Base-by-base conservation (phyloP, 2,888 invertebrate species). In the Acrocyrtus sp. region DNA sequence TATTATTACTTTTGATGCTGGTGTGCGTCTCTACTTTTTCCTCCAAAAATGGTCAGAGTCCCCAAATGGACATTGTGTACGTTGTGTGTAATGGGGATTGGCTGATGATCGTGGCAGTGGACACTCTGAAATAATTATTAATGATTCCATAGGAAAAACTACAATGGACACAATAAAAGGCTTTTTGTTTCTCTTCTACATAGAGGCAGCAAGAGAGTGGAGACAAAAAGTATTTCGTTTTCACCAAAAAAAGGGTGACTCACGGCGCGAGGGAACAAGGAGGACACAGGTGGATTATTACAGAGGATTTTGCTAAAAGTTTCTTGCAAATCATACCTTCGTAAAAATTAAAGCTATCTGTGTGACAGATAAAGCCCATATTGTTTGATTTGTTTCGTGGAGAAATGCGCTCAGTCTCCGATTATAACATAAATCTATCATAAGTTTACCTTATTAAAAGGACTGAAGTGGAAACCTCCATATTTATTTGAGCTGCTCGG, bases 1-100 rank as follows among this genome's bases (percentile, higher is more conserved):
- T 26, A 56, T 56, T 57, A 56, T 66, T 67, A 67, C 48, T 58
- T 58, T 67, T 67, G 50, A 57, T 54, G 50, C 21, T 5, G 12
- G 12, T 34, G 34, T 34, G 48, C 24, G 45, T 54, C 61, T 62
- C 39, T 57, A 43, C n/a, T 43, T 47, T 70, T 63, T 54, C 48
- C n/a, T 70, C 70, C 70, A 63, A 53, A 70, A 10, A 70, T 63
- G 70, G 70, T 26, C 27, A 57, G 8, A 24, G n/a, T 56, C 63
- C 69, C 8, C 62, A 63, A 57, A 70, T 50, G 39, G 62, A 24
- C 45, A 48, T 48, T 62, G n/a, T n/a, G 43, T 45, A 45, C 51
- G 58, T 50, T 27, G 21, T 34, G 19, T 57, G 15, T 57, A 57
- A 17, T n/a, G n/a, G 17, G 22, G 41, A 53, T 26, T 53, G 27